phyloP scores from a whole-genome alignment of 2,797 vertebrate genomes.

The Xenentodon cancila region DNA sequence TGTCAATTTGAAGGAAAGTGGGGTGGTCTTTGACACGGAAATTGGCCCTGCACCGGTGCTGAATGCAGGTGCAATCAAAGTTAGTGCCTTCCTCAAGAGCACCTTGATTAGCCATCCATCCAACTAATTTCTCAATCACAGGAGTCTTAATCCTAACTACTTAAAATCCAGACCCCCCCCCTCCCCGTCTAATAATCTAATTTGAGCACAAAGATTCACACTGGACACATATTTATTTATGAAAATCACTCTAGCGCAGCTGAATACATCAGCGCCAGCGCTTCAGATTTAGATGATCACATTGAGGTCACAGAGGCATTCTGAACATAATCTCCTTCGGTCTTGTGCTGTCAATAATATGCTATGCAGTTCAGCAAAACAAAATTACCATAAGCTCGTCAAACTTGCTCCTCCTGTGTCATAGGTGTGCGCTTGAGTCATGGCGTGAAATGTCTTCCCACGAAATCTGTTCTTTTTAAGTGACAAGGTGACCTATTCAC shows the following conservation, averaged over 20 bases:
- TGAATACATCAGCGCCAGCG: slow-evolving; percentile 34
- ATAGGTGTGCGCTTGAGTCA: slow-evolving; percentile 5
- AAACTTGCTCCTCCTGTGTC: slow-evolving; percentile 27
- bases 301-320: slow-evolving; percentile 33
- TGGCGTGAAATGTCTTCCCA: slow-evolving; percentile 10
- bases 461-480: slow-evolving; percentile 11
- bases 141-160: slow-evolving; percentile 6
- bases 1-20: too few species aligned
- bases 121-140: slow-evolving; percentile 8
- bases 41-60: too few species aligned
- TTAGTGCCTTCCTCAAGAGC: slow-evolving; percentile 61
- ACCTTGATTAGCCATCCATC: slow-evolving; percentile 27
- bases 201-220: slow-evolving; percentile 40
- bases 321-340: slow-evolving; percentile 14
- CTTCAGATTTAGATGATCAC: slow-evolving; percentile 23
- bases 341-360: slow-evolving; percentile 35
- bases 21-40: too few species aligned
- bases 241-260: slow-evolving; percentile 20
- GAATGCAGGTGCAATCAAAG: slow-evolving; percentile 16
- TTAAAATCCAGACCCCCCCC: slow-evolving; percentile 21
- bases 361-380: slow-evolving; percentile 45
- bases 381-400: slow-evolving; percentile 29
- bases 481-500: slow-evolving; percentile 23
- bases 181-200: slow-evolving; percentile 34
- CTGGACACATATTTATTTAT: slow-evolving; percentile 41